Base-by-base conservation (phyloP, 2,888 invertebrate genomes). In the Epinotia bilunana region DNA sequence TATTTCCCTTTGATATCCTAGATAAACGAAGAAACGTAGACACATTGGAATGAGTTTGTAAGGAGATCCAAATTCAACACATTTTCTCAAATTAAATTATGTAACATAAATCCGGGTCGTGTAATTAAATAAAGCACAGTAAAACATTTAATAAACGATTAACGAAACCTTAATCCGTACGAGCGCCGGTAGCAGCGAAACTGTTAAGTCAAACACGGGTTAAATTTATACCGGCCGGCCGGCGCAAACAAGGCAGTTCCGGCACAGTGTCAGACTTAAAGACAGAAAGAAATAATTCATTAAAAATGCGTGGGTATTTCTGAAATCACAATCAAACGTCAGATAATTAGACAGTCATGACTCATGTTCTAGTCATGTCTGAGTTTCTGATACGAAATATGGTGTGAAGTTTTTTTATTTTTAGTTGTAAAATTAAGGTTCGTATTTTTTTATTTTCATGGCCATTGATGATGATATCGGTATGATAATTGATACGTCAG, bases 121-220 rank as follows among this genome's bases (percentile, higher is more conserved):
- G 67, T 57, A 75, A 75, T 75, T 65, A 72, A 75, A 72, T 72
- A 67, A 64, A 75, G 43, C 65, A 46, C 46, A 43, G 71, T 75
- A 75, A 72, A 75, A 75, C 72, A 75, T 75, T 75, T 75, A 75
- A 72, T 75, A 72, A 72, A 46, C 75, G 71, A 75, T 75, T 75
- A 67, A 72, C 68, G 76, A 74, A 76, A 77, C 76, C 78, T 71
- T 77, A 78, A 79, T 77, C 78, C 78, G 60, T 18, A 58, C 55
- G 58, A 60, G 53, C 64, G 46, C 46, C 72, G 71, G 71, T 61
- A 67, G 65, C 72, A 67, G 75, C 33, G 72, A 75, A 75, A 75
- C 75, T 75, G 75, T 75, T 75, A 88, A 90, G 87, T 89, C 89
- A 90, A 90, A 90, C 89, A 90, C 78, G 85, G 87, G 83, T 85